These are phyloP conservation scores for Megaustenia siamemsis DNA, from an alignment of 2,888 invertebrate species.

Conservation along the genomic window DNA sequence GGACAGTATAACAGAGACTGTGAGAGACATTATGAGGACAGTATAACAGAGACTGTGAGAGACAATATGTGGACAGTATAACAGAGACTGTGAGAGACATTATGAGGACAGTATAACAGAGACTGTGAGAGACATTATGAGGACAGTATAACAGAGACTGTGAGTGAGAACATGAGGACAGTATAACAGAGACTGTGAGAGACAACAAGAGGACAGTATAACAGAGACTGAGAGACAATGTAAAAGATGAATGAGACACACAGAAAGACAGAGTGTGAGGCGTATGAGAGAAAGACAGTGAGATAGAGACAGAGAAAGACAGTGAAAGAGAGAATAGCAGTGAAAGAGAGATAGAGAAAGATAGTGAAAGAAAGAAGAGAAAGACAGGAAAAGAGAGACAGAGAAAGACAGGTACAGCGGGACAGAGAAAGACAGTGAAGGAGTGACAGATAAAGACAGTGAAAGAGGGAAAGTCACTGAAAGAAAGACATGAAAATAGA, in stretches of 20 bases:
- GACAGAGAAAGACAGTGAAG: neutral
- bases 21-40: no score
- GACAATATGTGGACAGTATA: no score
- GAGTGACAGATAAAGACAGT: neutral
- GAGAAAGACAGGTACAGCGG: neutral
- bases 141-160: no score
- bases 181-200: no score
- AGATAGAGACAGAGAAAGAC: neutral
- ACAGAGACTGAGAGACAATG: no score
- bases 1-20: neutral
- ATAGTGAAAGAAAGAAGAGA: neutral
- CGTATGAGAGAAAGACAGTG: neutral
- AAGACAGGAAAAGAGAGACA: no score
- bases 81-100: no score
- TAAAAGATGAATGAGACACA: no score
- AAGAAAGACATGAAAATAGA: no score
- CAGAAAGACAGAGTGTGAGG: neutral
- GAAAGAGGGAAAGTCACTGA: neutral
- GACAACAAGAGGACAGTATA: neutral
- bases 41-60: no score
- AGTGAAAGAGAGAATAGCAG: neutral
- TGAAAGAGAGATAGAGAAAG: neutral
- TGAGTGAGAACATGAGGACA: constrained; percentile 1
- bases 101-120: no score
- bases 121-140: no score